Evolutionary conservation across 2,797 vertebrate species (phyloP).

Genomic region (Podargus strigoides): DNA sequence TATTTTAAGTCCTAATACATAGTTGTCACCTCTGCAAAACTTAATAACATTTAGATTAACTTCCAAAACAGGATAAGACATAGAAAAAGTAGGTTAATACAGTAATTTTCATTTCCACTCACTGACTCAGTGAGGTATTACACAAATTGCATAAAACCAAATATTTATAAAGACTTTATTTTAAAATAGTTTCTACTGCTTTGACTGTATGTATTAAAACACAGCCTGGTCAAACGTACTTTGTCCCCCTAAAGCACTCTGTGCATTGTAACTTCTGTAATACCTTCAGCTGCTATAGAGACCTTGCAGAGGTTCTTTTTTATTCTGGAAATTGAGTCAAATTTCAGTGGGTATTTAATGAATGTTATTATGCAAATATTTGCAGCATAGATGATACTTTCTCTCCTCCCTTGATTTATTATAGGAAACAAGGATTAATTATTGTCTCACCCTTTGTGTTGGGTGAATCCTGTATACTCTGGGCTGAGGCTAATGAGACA

Average conservation of each 20-base stretch:
- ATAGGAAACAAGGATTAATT: neutral
- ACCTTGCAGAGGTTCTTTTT: neutral
- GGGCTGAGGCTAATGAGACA: neutral
- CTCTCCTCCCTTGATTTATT: neutral
- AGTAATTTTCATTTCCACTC: neutral
- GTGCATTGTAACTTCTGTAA: neutral
- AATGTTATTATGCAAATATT: neutral
- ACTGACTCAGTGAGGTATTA: neutral
- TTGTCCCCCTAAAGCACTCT: neutral
- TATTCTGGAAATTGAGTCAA: neutral
- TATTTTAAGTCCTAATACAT: neutral
- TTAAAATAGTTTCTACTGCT: neutral
- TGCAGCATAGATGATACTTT: neutral
- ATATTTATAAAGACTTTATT: neutral
- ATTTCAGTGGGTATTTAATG: neutral
- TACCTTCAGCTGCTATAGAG: neutral
- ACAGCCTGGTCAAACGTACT: neutral
- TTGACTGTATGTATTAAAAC: neutral
- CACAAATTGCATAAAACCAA: neutral
- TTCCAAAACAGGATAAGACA: neutral
- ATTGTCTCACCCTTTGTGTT: neutral
- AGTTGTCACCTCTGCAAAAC: neutral
- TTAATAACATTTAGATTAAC: neutral
- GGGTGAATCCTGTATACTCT: neutral
- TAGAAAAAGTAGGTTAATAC: neutral